A percentile compares a stretch with the other conserved stretches of the same genome.
Evolutionary conservation across 2,888 invertebrate genomes (phyloP).

Genomic region (Psylliodes chrysocephalus): DNA sequence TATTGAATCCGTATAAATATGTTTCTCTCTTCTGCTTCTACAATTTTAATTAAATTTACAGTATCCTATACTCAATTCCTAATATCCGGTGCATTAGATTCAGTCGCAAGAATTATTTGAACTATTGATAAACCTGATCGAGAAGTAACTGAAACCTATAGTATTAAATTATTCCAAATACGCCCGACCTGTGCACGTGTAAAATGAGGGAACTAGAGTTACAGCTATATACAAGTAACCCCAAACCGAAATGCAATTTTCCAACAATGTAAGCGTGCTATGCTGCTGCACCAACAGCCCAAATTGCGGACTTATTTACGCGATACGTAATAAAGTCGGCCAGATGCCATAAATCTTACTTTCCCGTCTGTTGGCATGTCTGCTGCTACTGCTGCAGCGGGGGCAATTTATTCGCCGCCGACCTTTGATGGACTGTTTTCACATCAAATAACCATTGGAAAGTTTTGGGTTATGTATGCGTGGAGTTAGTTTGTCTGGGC

Average conservation of each 20-base stretch:
- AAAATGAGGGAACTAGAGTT: neutral
- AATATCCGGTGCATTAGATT: no score
- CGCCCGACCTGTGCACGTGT: neutral
- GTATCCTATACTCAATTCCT: no score
- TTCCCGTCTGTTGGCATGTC: conserved; percentile 7
- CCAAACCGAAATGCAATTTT: conserved; percentile 26
- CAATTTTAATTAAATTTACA: no score
- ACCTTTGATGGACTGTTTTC: conserved; percentile 20
- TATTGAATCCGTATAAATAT: no score
- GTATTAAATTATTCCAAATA: neutral
- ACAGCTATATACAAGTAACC: neutral
- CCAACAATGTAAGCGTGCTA: conserved; percentile 10
- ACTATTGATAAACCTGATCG: no score
- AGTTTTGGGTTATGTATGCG: conserved; percentile 6
- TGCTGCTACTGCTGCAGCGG: no score
- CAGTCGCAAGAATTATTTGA: no score
- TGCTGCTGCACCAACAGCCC: neutral
- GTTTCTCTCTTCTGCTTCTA: no score
- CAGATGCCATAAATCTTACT: conserved; percentile 30
- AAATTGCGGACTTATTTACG: conserved; percentile 34
- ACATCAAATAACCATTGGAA: conserved; percentile 5
- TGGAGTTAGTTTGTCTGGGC: neutral
- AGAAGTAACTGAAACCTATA: no score
- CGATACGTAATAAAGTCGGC: conserved; percentile 30
- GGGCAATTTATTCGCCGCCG: conserved; percentile 21